Base-by-base conservation (phyloP, 1,140 invertebrate genomes). In the Teleogryllus occipitalis region DNA sequence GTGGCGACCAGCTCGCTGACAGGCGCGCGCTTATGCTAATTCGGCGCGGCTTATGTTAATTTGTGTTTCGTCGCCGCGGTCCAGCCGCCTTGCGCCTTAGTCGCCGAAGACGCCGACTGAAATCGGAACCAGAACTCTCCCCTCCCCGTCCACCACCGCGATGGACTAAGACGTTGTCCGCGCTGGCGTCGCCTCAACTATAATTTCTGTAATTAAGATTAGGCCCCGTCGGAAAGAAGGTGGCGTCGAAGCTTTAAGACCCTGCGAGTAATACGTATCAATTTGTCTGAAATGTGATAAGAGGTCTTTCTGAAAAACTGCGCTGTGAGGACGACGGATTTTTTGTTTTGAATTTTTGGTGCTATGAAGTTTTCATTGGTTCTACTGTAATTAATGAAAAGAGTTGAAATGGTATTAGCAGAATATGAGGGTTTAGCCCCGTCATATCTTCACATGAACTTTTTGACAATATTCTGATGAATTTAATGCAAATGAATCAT, bases 1-100 rank as follows among this genome's bases (percentile, higher is more conserved):
- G 27, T 18, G 54, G 54, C 18, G 54, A 65, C 54, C 54, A 65
- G 54, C 54, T 18, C 54, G 54, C 54, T 65, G 54, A 65, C 54
- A 65, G 54, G 54, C 54, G 54, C 54, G 54, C 54, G 54, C 54
- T 65, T 65, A 65, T 65, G 54, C 54, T 65, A 65, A 65, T 65
- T 65, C 18, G 54, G 10, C 54, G 54, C 54, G 18, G 54, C 54
- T 65, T 65, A 65, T 65, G 54, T 65, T 65, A 65, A 65, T 65
- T 65, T 65, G 54, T 65, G 10, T 65, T 65, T 65, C 54, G 54
- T 65, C 54, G 18, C 54, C 18, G 54, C 18, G 54, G 54, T 65
- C 54, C 18, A 7, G 10, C 10, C 54, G 10, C 10, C 54, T 65
- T 1, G 18, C 54, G 54, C 54, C 27, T 39, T 39, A 39, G 54